These are phyloP conservation scores for Callospermophilus lateralis DNA, from an alignment of 2,113 vertebrate species.

Conservation along the genomic window DNA sequence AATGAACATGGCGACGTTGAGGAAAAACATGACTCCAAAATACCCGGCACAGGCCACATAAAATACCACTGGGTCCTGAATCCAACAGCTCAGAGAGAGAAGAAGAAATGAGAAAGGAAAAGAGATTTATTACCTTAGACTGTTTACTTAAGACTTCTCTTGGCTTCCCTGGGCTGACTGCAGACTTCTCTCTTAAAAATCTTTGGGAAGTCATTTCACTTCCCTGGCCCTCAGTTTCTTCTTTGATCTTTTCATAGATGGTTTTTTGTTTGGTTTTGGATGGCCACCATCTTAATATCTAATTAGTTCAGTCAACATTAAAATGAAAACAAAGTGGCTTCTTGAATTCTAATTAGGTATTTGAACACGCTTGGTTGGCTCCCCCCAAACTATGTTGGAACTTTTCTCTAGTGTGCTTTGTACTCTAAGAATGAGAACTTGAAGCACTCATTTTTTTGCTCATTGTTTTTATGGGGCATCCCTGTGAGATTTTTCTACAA, in stretches of 20 bases:
- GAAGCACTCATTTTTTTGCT: background rate
- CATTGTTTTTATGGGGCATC: background rate
- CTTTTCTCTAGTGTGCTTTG: background rate
- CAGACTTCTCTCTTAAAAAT: background rate
- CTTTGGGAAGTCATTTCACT: background rate
- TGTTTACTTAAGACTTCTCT: background rate
- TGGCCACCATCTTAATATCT: background rate
- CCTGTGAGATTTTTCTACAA: background rate
- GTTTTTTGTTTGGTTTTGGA: background rate
- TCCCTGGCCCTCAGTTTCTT: background rate
- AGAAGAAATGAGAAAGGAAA: background rate
- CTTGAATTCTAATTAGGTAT: background rate
- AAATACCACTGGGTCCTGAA: constrained; percentile 90
- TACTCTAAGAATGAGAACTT: background rate
- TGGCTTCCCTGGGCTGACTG: background rate
- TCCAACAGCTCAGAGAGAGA: constrained; percentile 94
- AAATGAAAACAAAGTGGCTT: background rate
- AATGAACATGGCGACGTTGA: constrained; percentile 98
- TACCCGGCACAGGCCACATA: constrained; percentile 94
- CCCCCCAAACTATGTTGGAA: background rate
- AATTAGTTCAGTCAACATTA: constrained; percentile 20
- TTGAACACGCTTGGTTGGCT: background rate
- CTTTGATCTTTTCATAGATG: background rate
- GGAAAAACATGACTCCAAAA: constrained; percentile 95
- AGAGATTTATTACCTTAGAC: background rate